Conservation (phyloP, 1,140 invertebrate species). For the Popillia japonica region DNA sequence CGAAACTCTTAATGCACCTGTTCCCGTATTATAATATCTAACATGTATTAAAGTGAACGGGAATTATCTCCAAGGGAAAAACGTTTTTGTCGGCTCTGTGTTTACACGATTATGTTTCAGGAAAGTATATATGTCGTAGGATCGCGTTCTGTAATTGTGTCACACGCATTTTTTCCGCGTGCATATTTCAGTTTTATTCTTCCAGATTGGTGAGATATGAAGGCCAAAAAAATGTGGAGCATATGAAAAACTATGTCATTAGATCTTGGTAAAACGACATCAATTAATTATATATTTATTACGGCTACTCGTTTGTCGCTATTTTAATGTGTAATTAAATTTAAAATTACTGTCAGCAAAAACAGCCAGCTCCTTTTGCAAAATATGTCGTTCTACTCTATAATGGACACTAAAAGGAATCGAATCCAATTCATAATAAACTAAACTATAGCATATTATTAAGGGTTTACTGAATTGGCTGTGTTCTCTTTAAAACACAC, state of each 20-base stretch:
- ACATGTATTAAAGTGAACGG: not conserved
- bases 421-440: too few species aligned
- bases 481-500: too few species aligned
- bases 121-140: not conserved
- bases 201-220: not conserved
- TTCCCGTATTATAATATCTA: conserved; percentile 6
- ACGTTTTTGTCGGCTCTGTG: not conserved
- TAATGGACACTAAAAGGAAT: too few species aligned
- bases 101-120: not conserved
- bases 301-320: not conserved
- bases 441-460: too few species aligned
- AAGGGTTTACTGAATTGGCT: too few species aligned
- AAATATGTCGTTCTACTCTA: too few species aligned
- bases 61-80: not conserved
- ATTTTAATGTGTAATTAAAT: too few species aligned
- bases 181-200: not conserved
- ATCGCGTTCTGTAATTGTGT: not conserved
- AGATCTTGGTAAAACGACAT: not conserved
- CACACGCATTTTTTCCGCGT: not conserved
- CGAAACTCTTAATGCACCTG: conserved; percentile 7
- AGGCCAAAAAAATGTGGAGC: conserved; percentile 1
- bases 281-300: not conserved
- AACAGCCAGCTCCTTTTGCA: too few species aligned
- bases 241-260: not conserved
- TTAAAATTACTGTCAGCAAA: too few species aligned